A percentile compares a stretch with the other conserved stretches of the same genome.
phyloP scores from a whole-genome alignment of 92 coral and sea anemone genomes.

The Phenganax stokvisi region DNA sequence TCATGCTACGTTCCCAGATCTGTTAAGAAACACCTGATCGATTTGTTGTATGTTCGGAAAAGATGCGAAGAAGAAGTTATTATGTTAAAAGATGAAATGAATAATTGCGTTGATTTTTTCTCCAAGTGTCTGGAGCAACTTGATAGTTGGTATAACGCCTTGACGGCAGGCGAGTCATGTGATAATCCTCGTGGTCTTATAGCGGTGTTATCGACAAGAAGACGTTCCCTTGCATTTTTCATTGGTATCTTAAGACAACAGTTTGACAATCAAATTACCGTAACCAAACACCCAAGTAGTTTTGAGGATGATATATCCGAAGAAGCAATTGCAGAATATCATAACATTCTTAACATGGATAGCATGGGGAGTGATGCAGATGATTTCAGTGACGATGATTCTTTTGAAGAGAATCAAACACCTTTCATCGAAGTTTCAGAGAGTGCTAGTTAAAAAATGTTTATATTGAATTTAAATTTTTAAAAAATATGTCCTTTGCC shows the following conservation, averaged over 20 bases:
- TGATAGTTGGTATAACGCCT: conserved; percentile 1
- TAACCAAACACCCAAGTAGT: neutral
- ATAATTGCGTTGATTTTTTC: conserved; percentile 1
- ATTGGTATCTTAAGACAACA: neutral
- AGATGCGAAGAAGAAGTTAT: conserved; percentile 25
- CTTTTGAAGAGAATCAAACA: too few species aligned
- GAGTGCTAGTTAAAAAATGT: too few species aligned
- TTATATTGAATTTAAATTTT: too few species aligned
- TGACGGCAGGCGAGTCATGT: neutral
- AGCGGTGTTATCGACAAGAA: too few species aligned
- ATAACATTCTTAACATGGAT: neutral
- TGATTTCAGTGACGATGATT: neutral
- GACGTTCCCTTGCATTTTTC: neutral
- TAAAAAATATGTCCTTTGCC: too few species aligned
- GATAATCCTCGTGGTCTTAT: too few species aligned
- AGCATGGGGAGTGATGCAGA: neutral
- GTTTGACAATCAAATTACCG: neutral
- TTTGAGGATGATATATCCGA: neutral
- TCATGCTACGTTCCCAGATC: conserved; percentile 15
- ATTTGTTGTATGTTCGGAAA: neutral
- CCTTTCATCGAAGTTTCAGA: too few species aligned
- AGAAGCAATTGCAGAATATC: neutral
- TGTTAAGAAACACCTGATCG: conserved; percentile 1
- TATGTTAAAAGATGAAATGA: conserved; percentile 25
- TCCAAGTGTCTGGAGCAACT: neutral